Conservation (phyloP, 2,797 vertebrate genomes). For the Phoebastria nigripes region DNA sequence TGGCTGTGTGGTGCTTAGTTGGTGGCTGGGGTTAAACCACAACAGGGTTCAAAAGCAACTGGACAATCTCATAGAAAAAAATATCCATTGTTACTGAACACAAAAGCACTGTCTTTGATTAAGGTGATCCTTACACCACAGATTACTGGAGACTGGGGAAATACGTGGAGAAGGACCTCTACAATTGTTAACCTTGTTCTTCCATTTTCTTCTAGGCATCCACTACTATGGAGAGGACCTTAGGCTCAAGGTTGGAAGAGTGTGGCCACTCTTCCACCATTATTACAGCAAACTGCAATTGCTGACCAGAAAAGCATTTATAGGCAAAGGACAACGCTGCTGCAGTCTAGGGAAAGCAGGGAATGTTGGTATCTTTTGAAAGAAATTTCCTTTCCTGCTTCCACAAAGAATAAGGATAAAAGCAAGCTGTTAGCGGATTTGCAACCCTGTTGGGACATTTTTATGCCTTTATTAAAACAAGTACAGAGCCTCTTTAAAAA, state of each 20-base stretch:
- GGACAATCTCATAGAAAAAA: background rate
- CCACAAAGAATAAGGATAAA: background rate
- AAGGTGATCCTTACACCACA: background rate
- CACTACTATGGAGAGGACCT: background rate
- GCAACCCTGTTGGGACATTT: background rate
- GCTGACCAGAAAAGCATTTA: background rate
- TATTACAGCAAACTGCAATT: background rate
- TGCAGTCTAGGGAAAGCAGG: background rate
- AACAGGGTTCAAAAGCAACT: background rate
- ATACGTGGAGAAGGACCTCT: background rate
- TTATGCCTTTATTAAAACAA: conserved; percentile 18
- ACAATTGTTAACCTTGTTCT: background rate
- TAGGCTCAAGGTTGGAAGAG: background rate
- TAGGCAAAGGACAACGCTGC: background rate
- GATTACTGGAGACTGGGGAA: background rate
- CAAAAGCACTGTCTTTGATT: background rate
- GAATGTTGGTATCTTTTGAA: background rate
- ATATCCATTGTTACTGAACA: background rate
- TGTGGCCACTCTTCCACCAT: background rate
- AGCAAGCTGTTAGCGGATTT: background rate
- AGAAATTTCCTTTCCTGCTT: background rate
- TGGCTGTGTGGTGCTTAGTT: too few relatives aligned
- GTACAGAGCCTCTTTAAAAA: background rate
- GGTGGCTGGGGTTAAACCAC: too few relatives aligned
- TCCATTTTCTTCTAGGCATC: background rate